These are phyloP conservation scores for Cheilosia soror DNA, from an alignment of 2,888 invertebrate species.

Conservation along the genomic window DNA sequence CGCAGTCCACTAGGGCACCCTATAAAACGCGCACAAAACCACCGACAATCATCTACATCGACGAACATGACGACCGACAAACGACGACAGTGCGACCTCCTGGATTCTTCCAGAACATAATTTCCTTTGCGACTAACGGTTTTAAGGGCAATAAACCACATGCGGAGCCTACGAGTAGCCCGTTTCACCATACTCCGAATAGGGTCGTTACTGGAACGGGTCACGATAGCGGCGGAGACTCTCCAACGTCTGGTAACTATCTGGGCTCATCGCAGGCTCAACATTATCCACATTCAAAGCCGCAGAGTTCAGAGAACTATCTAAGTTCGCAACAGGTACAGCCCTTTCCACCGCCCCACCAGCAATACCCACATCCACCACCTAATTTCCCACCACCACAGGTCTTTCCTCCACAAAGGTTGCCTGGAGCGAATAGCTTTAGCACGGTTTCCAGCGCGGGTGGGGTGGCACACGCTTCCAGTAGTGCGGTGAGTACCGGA, in stretches of 20 bases:
- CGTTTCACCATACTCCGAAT: conserved; percentile 65
- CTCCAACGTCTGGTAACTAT: conserved; percentile 36
- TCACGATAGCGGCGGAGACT: conserved; percentile 9
- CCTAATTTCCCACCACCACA: conserved; percentile 59
- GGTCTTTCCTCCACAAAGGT: conserved; percentile 21
- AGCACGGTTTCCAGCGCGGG: conserved; percentile 69
- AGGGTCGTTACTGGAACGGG: conserved; percentile 37
- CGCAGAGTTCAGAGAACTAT: conserved; percentile 4
- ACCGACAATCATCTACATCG: conserved; percentile 82
- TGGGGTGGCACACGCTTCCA: conserved; percentile 79
- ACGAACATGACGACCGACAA: conserved; percentile 79
- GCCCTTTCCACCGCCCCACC: conserved; percentile 26
- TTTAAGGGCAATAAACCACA: conserved; percentile 66
- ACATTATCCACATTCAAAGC: neutral
- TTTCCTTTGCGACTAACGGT: conserved; percentile 79
- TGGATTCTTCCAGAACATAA: conserved; percentile 80
- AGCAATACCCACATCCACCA: conserved; percentile 29
- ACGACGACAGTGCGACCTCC: conserved; percentile 78
- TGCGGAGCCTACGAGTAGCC: conserved; percentile 55
- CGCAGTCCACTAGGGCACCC: conserved; percentile 47
- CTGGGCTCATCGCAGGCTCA: conserved; percentile 19
- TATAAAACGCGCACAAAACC: conserved; percentile 79
- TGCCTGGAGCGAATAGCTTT: conserved; percentile 74
- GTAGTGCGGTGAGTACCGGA: conserved; percentile 79
- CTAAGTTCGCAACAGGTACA: conserved; percentile 34